Base-by-base conservation (phyloP, 92 coral and sea anemone species). In the Zoanthus sansibaricus region DNA sequence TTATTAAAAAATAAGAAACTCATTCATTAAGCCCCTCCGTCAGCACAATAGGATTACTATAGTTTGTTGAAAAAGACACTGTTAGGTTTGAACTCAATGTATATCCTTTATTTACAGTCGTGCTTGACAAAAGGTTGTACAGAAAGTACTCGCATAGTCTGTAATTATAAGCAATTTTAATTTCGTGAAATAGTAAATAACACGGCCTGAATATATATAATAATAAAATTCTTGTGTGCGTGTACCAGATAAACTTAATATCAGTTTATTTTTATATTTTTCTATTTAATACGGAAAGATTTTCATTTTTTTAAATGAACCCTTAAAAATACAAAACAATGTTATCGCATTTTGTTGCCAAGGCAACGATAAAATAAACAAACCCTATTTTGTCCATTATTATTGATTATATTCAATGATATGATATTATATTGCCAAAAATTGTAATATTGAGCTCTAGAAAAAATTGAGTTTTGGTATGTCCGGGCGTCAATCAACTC, bases 341-440 rank as follows among this genome's bases (percentile, higher is more conserved):
- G n/a, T 17, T 64, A 0, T 64, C 30, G 9, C 3, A 64, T 64
- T 64, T 15, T 30, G 70, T 64, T 64, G 70, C 70, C 30, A 64
- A 64, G 20, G 70, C 70, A 64, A 64, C 70, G 17, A 0, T 64
- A 64, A 62, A 64, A 64, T 64, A 64, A 64, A 64, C 70, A 64
- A 64, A 64, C 30, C 30, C 17, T 20, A 64, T 14, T 64, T 64
- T 64, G 70, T 2, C 30, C 21, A 15, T 20, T 64, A 2, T 7
- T 64, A 64, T 64, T 64, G 70, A 17, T 64, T n/a, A 15, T 64
- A 64, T 64, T 20, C 30, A 64, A 6, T 20, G 30, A n/a, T 17
- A 6, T 64, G 20, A 20, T 64, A 64, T 64, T 64, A 20, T 64
- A 64, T 15, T 64, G 4, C 70, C n/a, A 64, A 64, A 33, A 54